Evolutionary conservation across 2,113 vertebrate species (phyloP), one percentile per base, ranked within the genome.

Genomic region (Bombycilla garrulus): DNA sequence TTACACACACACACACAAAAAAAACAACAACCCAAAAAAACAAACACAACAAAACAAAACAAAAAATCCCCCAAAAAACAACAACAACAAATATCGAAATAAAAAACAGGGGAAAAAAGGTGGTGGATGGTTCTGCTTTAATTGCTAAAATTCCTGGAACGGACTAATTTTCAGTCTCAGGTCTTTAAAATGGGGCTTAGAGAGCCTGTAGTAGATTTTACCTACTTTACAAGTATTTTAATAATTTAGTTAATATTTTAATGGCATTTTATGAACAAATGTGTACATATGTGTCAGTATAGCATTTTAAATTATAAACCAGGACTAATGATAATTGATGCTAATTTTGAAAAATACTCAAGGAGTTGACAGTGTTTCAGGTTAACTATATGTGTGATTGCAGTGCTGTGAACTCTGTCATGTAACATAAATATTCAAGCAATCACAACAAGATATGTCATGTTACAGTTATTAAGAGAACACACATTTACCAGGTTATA

Each of bases 71-170:
- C 6, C 51, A 40, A 38, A 13, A 20, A 35, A 38, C 38, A 38
- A 38, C 38, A 69, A 48, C n/a, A n/a, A n/a, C n/a, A n/a, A n/a
- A n/a, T n/a, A n/a, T n/a, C n/a, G n/a, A n/a, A n/a, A n/a, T n/a
- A n/a, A n/a, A n/a, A n/a, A n/a, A n/a, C n/a, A n/a, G 21, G 6
- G 0, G 0, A 3, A 22, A 24, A 20, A 38, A 7, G 1, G 6
- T 36, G 38, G 58, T 58, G 17, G 5, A 48, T n/a, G 6, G 3
- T 73, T 51, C 45, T 79, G 7, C 40, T 92, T 79, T 66, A 83
- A 86, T 70, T 61, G 23, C 21, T 80, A 60, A 88, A 87, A 65
- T 83, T 93, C 10, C 50, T 54, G 42, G 6, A 85, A 88, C 5
- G 3, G 50, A 83, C 9, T 53, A 29, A 72, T 83, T 88, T 92